Evolutionary conservation across 1,140 invertebrate genomes (phyloP), one percentile per base, ranked within the genome.

Genomic region (Myzus persicae): DNA sequence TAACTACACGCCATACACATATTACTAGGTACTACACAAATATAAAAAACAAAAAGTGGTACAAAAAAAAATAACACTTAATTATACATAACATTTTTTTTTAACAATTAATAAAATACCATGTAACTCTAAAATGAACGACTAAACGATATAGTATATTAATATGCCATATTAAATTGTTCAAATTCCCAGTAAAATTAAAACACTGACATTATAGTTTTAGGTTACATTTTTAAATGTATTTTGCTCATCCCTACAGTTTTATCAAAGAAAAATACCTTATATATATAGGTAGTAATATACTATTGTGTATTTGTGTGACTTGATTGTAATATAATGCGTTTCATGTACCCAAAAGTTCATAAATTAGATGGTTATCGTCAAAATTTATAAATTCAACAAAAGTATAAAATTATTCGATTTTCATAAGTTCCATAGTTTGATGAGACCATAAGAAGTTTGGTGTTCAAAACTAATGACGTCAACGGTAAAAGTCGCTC

Each of bases 381-480:
- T 36, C 51, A 1, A 18, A 18, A 89, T 89, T 51, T n/a, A 89
- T 89, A 51, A 36, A 89, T 36, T 46, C 31, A 44, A 51, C 36
- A 84, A 26, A 40, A 84, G 38, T 26, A 84, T 88, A 48, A 46
- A 88, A 48, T 46, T n/a, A 89, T 89, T 89, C 84, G 14, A 89
- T 26, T 89, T 89, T 89, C 88, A 14, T 22, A 40, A 89, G 46
- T 54, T 89, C 40, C 3, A 40, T 18, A 38, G 20, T 89, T 89
- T 89, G 11, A 38, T 26, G 31, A 38, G 20, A 38, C 88, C 36
- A 11, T 51, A 54, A 46, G 88, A 38, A 54, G 36, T 54, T 89
- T 54, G 36, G 48, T 38, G 46, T 89, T 54, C 2, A 54, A 54
- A 46, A 89, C 88, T 54, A 89, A 89, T 89, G 88, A 89, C 87